Percentiles rank a stretch among this genome's conserved stretches.
Conservation (phyloP, 2,888 invertebrate genomes). For the Notodonta dromedarius region DNA sequence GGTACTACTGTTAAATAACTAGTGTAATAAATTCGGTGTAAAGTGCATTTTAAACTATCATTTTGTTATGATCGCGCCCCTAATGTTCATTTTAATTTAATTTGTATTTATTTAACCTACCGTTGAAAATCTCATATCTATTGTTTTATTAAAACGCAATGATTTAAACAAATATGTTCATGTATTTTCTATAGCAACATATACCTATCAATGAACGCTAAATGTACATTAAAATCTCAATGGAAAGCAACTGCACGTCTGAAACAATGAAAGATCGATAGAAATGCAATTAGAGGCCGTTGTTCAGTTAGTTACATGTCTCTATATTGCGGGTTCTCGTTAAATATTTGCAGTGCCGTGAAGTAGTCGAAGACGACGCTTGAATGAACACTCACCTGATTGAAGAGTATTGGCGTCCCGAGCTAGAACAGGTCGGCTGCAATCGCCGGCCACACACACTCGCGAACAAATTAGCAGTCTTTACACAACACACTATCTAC, state of each 20-base stretch:
- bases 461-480: constrained; percentile 41
- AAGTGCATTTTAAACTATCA: too few species aligned
- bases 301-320: background rate
- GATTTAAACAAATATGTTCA: too few species aligned
- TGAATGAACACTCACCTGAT: constrained; percentile 45
- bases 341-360: constrained; percentile 5
- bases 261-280: constrained; percentile 5
- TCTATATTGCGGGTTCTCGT: background rate
- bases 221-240: background rate
- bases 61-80: too few species aligned
- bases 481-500: constrained; percentile 53
- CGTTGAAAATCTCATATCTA: too few species aligned
- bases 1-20: too few species aligned
- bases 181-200: too few species aligned
- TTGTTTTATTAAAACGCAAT: too few species aligned
- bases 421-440: constrained; percentile 33
- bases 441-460: constrained; percentile 41
- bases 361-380: constrained; percentile 22
- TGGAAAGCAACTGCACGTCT: background rate
- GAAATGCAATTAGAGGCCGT: constrained; percentile 1
- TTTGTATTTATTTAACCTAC: too few species aligned
- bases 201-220: too few species aligned
- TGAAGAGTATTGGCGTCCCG: constrained; percentile 37
- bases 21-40: too few species aligned
- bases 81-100: too few species aligned